These are phyloP conservation scores for Falco columbarius DNA, from an alignment of 2,797 vertebrate genomes.

Conservation along the genomic window DNA sequence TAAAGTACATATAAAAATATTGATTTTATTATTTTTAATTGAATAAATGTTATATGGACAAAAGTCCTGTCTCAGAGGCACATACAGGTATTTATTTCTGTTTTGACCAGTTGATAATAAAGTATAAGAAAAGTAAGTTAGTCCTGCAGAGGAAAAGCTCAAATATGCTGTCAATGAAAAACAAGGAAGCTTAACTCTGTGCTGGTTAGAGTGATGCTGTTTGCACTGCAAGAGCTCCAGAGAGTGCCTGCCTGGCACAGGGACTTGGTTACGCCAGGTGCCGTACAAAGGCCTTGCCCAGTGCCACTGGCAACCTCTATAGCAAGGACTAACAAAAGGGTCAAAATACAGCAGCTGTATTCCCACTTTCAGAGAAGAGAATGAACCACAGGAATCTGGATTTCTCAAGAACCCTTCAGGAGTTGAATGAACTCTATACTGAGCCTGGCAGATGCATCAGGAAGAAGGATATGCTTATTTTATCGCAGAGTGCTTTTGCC, in stretches of 20 bases:
- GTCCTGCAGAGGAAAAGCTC: neutral
- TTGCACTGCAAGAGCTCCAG: neutral
- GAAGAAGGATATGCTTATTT: neutral
- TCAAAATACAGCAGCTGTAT: neutral
- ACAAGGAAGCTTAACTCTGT: neutral
- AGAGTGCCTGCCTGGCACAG: neutral
- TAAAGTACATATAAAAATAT: neutral
- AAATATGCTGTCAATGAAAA: neutral
- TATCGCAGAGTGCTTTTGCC: neutral
- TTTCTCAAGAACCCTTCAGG: neutral
- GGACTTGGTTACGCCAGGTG: neutral
- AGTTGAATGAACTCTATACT: accelerated
- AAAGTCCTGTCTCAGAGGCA: neutral
- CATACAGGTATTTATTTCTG: neutral
- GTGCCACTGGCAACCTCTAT: neutral
- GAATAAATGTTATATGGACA: neutral
- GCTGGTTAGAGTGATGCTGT: neutral
- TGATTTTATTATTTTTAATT: neutral
- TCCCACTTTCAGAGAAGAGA: neutral
- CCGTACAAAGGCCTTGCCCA: neutral
- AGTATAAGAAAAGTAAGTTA: neutral
- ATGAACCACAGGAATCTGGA: neutral
- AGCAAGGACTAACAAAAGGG: neutral
- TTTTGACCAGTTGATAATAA: neutral
- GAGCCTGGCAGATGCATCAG: neutral